Evolutionary conservation across 1,140 invertebrate genomes (phyloP).

Genomic region (Drosophila serrata): DNA sequence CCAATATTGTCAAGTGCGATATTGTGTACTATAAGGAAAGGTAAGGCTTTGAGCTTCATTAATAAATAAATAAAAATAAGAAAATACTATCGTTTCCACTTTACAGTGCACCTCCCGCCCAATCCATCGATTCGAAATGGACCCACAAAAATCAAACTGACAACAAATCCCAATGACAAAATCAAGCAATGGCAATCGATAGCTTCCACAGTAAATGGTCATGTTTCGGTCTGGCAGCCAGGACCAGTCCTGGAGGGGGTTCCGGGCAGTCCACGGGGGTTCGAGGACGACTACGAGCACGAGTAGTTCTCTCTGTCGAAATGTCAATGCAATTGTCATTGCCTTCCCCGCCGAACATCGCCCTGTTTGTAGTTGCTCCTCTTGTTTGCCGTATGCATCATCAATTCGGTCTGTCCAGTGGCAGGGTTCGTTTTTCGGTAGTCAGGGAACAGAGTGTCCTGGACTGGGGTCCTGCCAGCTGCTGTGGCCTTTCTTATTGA

Average conservation of each 20-base stretch:
- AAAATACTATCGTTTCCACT: background rate
- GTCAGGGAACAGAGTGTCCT: conserved; percentile 1
- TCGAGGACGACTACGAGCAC: conserved; percentile 17
- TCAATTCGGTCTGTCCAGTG: conserved; percentile 65
- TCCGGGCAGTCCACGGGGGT: conserved; percentile 7
- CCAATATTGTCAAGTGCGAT: background rate
- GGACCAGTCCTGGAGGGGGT: conserved; percentile 20
- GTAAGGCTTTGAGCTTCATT: too few relatives aligned
- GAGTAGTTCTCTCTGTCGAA: conserved; percentile 56
- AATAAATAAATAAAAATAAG: background rate
- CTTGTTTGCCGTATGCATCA: conserved; percentile 77
- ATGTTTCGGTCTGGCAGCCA: conserved; percentile 75
- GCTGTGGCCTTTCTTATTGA: conserved; percentile 65
- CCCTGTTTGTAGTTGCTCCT: conserved; percentile 36
- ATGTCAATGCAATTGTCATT: conserved; percentile 81
- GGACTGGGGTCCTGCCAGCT: conserved; percentile 18
- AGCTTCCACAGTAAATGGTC: conserved; percentile 70
- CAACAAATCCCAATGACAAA: conserved; percentile 83
- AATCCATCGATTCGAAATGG: conserved; percentile 20
- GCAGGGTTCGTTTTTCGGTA: conserved; percentile 26
- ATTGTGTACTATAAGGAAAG: background rate
- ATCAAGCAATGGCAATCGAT: conserved; percentile 82
- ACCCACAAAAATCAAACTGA: conserved; percentile 77
- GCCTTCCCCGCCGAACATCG: conserved; percentile 20
- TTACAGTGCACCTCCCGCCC: background rate